Base-by-base conservation (phyloP, 1,140 invertebrate genomes). In the Oncopodura yosiiana region DNA sequence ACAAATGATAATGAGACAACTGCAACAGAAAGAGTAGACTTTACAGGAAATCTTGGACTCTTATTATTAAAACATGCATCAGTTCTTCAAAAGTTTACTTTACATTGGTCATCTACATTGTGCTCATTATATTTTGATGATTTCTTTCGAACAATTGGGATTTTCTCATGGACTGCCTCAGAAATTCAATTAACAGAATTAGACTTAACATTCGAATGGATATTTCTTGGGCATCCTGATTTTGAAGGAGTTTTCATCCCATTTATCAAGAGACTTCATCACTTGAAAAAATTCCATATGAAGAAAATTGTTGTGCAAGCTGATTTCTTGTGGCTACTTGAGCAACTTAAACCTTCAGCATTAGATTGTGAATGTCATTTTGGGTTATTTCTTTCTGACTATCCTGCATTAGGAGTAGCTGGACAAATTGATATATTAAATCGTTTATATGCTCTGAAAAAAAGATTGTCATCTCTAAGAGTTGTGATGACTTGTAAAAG, bases 191-290 rank as follows among this genome's bases (percentile, higher is more conserved):
- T 60, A n/a, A 53, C 53, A 14, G 26, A 53, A n/a, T 21, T 61
- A 14, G 26, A 44, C 21, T 36, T 61, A n/a, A 34, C 53, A 18
- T 56, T 61, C 19, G 49, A 61, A 23, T 61, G 50, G 53, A 52
- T 61, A 21, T 49, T 45, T 29, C 26, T 61, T 6, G 30, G 37
- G 26, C 44, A 56, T 11, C 32, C 43, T 32, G 48, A 46, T 18
- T 41, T 61, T 37, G 50, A 56, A 16, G 3, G 3, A 16, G 18
- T 32, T 3, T 26, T 61, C 14, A 43, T 61, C 18, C 59, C 53
- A 4, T 61, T 61, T 21, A 48, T 61, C 18, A 27, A 53, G 16
- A 32, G 34, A 23, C 34, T 61, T 3, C 18, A 36, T 12, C 19
- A 23, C 27, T 27, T 61, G 14, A 49, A 56, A 27, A 37, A 49